Conservation (phyloP, 2,888 invertebrate species). For the Herminia tarsipennalis region DNA sequence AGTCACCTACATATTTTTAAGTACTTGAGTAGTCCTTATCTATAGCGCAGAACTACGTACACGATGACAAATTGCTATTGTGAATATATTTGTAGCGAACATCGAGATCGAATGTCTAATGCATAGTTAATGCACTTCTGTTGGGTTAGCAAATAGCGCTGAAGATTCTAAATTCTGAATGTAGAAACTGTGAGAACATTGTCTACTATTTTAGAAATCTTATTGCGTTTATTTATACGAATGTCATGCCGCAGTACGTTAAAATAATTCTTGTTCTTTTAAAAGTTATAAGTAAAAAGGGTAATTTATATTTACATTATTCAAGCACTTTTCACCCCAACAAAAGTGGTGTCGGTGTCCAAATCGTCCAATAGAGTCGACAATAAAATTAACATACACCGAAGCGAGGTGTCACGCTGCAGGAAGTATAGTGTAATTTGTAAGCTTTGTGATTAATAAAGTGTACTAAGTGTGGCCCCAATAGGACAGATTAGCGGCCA, state of each 20-base stretch:
- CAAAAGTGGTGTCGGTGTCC: slow-evolving; percentile 72
- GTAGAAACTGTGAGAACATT: slow-evolving; percentile 16
- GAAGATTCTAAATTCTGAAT: slow-evolving; percentile 40
- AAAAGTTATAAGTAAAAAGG: slow-evolving; percentile 45
- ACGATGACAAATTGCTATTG: slow-evolving; percentile 42
- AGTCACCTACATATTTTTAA: slow-evolving; percentile 24
- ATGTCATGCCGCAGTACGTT: slow-evolving; percentile 9
- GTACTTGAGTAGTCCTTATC: slow-evolving; percentile 10
- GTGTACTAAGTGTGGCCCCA: slow-evolving; percentile 85
- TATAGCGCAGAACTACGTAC: slow-evolving; percentile 12
- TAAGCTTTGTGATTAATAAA: slow-evolving; percentile 86
- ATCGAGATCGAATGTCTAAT: slow-evolving; percentile 47
- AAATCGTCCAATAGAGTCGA: slow-evolving; percentile 75
- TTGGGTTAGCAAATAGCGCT: slow-evolving; percentile 38
- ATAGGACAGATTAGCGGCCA: slow-evolving; percentile 85
- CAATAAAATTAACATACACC: slow-evolving; percentile 83
- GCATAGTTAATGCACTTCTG: slow-evolving; percentile 49
- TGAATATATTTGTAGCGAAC: slow-evolving; percentile 44
- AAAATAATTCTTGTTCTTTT: slow-evolving; percentile 24
- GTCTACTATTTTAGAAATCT: slow-evolving; percentile 36
- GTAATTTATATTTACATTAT: slow-evolving; percentile 57
- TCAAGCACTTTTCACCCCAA: slow-evolving; percentile 65
- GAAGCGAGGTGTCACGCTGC: slow-evolving; percentile 78
- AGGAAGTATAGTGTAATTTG: slow-evolving; percentile 84
- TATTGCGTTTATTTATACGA: slow-evolving; percentile 20